Conservation (phyloP, 2,113 vertebrate species). For the Oncorhynchus mykiss region DNA sequence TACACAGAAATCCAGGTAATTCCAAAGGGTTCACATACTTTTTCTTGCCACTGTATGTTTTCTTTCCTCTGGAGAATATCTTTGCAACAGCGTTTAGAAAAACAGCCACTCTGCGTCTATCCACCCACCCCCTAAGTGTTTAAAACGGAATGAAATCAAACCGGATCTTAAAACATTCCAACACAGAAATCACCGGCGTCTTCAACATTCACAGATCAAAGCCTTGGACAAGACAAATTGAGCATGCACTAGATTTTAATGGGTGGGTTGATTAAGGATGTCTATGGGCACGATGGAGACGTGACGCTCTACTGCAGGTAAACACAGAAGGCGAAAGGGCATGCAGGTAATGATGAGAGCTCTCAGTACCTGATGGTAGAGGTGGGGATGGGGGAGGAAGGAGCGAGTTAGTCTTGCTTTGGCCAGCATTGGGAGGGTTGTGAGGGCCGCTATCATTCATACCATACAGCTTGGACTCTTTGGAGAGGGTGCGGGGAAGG, state of each 20-base stretch:
- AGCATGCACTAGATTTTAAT: slow-evolving; percentile 39
- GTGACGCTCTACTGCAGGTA: slow-evolving; percentile 19
- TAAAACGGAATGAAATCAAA: too few relatives aligned
- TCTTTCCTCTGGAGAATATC: neutral
- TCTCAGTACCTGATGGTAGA: slow-evolving; percentile 89
- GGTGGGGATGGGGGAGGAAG: slow-evolving; percentile 95
- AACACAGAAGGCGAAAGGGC: slow-evolving; percentile 35
- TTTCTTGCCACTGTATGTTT: neutral
- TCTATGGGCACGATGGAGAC: slow-evolving; percentile 13
- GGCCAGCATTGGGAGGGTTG: slow-evolving; percentile 78
- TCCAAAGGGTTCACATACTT: too few relatives aligned
- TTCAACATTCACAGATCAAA: neutral
- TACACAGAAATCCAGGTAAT: too few relatives aligned
- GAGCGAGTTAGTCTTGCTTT: slow-evolving; percentile 93
- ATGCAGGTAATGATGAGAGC: slow-evolving; percentile 60
- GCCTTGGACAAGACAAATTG: neutral
- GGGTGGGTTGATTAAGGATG: neutral
- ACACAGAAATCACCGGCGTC: neutral
- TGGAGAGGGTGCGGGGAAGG: slow-evolving; percentile 92
- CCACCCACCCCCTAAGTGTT: too few relatives aligned
- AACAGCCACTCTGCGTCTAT: neutral
- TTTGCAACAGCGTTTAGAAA: neutral
- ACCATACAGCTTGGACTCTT: slow-evolving; percentile 99
- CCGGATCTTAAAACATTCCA: too few relatives aligned
- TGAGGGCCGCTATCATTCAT: slow-evolving; percentile 88